Percentiles rank a stretch among this genome's conserved stretches.
Conservation (phyloP, 2,113 vertebrate species). For the Anarrhichthys ocellatus region DNA sequence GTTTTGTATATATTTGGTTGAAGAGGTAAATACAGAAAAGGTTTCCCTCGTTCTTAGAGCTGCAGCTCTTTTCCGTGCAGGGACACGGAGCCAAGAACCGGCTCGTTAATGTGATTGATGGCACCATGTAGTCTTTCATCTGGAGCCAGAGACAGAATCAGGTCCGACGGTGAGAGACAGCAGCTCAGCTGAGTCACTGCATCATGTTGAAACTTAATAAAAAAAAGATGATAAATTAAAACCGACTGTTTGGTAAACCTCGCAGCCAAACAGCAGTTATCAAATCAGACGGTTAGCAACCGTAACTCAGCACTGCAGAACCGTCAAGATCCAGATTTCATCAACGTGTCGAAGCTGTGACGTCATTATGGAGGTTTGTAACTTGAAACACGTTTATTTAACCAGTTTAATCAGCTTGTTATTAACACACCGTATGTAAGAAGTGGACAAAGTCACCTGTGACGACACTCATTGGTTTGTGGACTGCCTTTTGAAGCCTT, state of each 20-base stretch:
- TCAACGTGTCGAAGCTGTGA: background rate
- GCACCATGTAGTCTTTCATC: background rate
- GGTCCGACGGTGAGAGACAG: background rate
- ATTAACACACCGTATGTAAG: background rate
- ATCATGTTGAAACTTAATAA: background rate
- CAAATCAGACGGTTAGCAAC: background rate
- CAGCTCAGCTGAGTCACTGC: conserved; percentile 1
- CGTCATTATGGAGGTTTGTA: background rate
- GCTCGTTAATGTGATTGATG: conserved; percentile 29
- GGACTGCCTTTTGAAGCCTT: too few relatives aligned
- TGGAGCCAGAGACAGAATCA: conserved; percentile 20
- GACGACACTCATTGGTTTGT: too few relatives aligned
- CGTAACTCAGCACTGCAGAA: background rate
- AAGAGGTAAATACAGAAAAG: background rate
- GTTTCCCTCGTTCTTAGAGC: conserved; percentile 8
- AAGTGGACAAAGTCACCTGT: too few relatives aligned
- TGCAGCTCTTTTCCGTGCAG: background rate
- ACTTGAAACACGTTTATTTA: background rate
- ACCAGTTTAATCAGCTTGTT: background rate
- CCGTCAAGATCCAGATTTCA: too few relatives aligned
- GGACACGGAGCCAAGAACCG: background rate
- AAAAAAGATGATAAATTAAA: conserved; percentile 15
- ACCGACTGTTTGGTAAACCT: background rate
- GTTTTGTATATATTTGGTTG: background rate
- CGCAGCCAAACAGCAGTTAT: background rate